A percentile compares a stretch with the other conserved stretches of the same genome.
Conservation (phyloP, 2,888 invertebrate species). For the Drosophila antonietae region DNA sequence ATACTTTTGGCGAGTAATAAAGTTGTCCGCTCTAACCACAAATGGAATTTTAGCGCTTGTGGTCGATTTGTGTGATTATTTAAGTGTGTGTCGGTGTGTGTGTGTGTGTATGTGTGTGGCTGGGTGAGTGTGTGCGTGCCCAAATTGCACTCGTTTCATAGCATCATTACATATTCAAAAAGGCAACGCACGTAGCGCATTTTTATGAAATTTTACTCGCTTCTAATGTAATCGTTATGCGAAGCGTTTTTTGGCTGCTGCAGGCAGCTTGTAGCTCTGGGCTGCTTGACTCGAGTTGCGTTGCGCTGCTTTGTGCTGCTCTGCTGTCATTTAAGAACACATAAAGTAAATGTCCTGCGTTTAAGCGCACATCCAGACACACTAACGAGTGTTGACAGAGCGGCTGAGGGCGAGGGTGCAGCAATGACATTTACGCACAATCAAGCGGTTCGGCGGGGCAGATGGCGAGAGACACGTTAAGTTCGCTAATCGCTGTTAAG, state of each 20-base stretch:
- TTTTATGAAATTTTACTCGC: conserved; percentile 77
- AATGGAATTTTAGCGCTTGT: conserved; percentile 73
- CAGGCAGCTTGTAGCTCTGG: conserved; percentile 11
- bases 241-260: conserved; percentile 51
- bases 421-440: conserved; percentile 47
- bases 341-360: conserved; percentile 80
- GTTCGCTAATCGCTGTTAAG: conserved; percentile 41
- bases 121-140: conserved; percentile 46
- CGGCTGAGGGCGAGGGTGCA: neutral
- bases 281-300: conserved; percentile 13
- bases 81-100: conserved; percentile 15
- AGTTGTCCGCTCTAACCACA: conserved; percentile 66
- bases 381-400: conserved; percentile 49
- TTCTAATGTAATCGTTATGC: conserved; percentile 76
- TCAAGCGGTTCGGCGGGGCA: conserved; percentile 13
- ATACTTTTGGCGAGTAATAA: conserved; percentile 66
- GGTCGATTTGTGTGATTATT: conserved; percentile 56
- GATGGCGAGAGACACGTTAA: conserved; percentile 1
- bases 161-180: conserved; percentile 75
- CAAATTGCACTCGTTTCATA: conserved; percentile 68
- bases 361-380: conserved; percentile 51
- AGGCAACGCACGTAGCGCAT: conserved; percentile 74
- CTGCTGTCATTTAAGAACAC: conserved; percentile 75
- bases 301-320: conserved; percentile 12
- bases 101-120: conserved; percentile 20